phyloP scores from a whole-genome alignment of 2,888 invertebrate species.

The Abscondita cerata region DNA sequence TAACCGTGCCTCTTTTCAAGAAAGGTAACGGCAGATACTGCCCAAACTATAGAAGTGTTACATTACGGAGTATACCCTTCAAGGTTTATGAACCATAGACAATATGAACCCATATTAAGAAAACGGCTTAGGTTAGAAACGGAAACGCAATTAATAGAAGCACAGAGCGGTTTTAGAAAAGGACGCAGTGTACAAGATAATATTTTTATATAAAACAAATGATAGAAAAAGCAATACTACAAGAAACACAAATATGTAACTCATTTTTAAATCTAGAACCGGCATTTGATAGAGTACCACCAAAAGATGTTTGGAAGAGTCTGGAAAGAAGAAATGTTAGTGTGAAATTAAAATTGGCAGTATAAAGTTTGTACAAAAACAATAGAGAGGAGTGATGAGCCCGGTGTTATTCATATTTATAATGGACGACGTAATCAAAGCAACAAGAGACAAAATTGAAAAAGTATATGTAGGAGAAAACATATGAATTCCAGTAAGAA shows the following conservation, averaged over 20 bases:
- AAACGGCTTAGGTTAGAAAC: neutral
- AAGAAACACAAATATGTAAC: neutral
- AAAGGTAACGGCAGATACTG: neutral
- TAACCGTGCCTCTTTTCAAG: too few species aligned
- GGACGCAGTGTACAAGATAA: too few species aligned
- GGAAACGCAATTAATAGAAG: too few species aligned
- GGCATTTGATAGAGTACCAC: slow-evolving; percentile 10
- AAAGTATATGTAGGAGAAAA: too few species aligned
- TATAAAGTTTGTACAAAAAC: slow-evolving; percentile 11
- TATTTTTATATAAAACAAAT: slow-evolving; percentile 17
- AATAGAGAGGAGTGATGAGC: too few species aligned
- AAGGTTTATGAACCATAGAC: neutral
- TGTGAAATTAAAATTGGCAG: slow-evolving; percentile 3
- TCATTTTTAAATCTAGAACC: slow-evolving; percentile 9
- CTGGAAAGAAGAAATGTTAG: slow-evolving; percentile 7
- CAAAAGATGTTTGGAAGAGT: slow-evolving; percentile 11
- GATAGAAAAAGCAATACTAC: neutral
- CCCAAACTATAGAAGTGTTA: slow-evolving; percentile 3
- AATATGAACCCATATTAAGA: too few species aligned
- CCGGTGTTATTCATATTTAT: too few species aligned
- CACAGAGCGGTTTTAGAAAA: too few species aligned
- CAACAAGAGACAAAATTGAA: too few species aligned
- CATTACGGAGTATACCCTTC: neutral
- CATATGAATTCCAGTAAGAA: too few species aligned
- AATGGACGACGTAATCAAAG: too few species aligned